Conservation (phyloP, 2,113 vertebrate genomes). For the Callaeas wilsoni region DNA sequence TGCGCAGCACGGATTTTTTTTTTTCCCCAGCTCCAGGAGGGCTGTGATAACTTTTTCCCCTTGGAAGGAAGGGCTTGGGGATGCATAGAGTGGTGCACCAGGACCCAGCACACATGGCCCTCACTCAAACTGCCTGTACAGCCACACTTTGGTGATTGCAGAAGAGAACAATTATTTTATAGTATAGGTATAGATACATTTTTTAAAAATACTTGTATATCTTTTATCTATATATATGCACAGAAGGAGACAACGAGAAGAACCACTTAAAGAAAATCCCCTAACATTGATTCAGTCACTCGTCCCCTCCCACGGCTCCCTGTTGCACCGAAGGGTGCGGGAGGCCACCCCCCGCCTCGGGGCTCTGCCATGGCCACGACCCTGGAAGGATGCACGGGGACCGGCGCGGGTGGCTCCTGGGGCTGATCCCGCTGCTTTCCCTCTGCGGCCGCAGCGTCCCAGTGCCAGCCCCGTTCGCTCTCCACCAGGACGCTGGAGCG, state of each 20-base stretch:
- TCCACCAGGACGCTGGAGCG: not conserved
- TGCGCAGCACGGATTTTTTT: not conserved
- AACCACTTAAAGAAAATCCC: not conserved
- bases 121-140: not conserved
- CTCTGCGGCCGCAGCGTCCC: not conserved
- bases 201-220: too few species aligned
- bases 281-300: rapidly evolving
- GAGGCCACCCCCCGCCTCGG: rapidly evolving
- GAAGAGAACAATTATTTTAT: not conserved
- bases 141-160: not conserved
- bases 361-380: not conserved
- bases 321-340: too few species aligned
- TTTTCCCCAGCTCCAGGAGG: not conserved
- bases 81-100: not conserved
- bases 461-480: rapidly evolving
- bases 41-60: not conserved
- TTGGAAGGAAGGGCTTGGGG: not conserved
- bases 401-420: rapidly evolving
- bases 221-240: not conserved
- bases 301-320: not conserved
- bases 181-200: rapidly evolving
- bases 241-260: not conserved
- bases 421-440: not conserved
- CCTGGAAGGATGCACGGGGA: not conserved
- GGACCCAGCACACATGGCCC: rapidly evolving